A percentile compares a stretch with the other conserved stretches of the same genome.
phyloP scores from a whole-genome alignment of 2,888 invertebrate species.

The Arrhopalites spinosus region DNA sequence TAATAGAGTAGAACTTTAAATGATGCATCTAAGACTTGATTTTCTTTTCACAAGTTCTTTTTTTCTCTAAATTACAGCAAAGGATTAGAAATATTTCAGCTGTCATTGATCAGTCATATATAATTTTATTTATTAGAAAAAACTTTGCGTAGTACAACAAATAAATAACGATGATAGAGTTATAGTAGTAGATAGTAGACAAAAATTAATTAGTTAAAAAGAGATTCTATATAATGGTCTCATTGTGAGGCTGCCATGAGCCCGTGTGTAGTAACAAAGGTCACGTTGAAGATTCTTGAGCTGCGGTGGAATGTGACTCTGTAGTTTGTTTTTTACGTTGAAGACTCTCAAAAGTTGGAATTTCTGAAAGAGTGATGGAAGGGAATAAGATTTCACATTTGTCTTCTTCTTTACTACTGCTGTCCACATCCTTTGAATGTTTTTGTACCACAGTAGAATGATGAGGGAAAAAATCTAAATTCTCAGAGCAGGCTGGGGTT shows the following conservation, averaged over 20 bases:
- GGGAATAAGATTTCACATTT: neutral
- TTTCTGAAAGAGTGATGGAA: neutral
- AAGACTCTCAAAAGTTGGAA: slow-evolving; percentile 7
- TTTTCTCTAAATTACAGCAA: no score
- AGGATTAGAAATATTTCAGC: no score
- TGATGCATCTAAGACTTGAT: no score
- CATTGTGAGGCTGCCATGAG: neutral
- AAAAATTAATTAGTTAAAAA: neutral
- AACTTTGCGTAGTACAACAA: neutral
- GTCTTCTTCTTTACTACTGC: neutral
- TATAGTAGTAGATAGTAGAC: neutral
- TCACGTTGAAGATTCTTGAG: neutral
- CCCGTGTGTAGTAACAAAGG: neutral
- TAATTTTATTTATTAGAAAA: no score
- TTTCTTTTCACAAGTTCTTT: no score
- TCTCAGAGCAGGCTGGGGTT: neutral
- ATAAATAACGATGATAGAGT: neutral
- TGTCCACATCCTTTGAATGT: neutral
- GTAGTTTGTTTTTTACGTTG: neutral
- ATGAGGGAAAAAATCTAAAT: neutral
- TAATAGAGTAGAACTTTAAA: no score
- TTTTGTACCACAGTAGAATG: neutral
- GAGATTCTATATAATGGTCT: neutral
- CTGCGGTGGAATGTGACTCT: neutral
- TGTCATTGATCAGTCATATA: no score